These are phyloP conservation scores for Ranitomeya imitator DNA, from an alignment of 2,113 vertebrate species.

Conservation along the genomic window DNA sequence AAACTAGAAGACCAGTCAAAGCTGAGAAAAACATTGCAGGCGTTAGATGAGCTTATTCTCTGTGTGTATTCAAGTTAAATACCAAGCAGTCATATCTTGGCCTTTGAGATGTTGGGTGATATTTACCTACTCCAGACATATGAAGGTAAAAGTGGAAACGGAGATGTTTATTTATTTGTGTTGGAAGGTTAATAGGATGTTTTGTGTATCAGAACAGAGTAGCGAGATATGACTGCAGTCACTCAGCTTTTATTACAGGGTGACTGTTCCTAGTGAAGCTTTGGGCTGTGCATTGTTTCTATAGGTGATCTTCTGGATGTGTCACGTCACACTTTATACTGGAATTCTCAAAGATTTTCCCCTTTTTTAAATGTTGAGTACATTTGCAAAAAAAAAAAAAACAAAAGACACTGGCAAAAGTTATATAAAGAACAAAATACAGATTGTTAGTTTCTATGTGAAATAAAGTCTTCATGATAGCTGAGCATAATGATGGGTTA, in stretches of 20 bases:
- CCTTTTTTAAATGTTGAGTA: background rate
- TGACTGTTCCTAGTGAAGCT: background rate
- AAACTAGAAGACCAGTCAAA: background rate
- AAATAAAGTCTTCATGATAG: background rate
- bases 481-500: background rate
- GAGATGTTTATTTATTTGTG: slow-evolving; percentile 42
- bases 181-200: slow-evolving; percentile 44
- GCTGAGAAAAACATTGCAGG: background rate
- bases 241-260: background rate
- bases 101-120: slow-evolving; percentile 34
- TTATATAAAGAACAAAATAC: background rate
- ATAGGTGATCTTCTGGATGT: background rate
- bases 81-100: slow-evolving; percentile 40
- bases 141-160: slow-evolving; percentile 8
- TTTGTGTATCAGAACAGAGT: slow-evolving; percentile 24
- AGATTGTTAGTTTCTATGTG: background rate
- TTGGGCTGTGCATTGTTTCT: background rate
- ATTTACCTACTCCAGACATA: slow-evolving; percentile 42
- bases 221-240: slow-evolving; percentile 11
- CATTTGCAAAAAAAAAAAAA: background rate
- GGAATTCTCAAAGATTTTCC: background rate
- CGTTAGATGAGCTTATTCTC: background rate
- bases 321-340: background rate
- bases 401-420: background rate
- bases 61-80: slow-evolving; percentile 41